phyloP scores from a whole-genome alignment of 2,113 vertebrate genomes.

The Pedetes capensis region DNA sequence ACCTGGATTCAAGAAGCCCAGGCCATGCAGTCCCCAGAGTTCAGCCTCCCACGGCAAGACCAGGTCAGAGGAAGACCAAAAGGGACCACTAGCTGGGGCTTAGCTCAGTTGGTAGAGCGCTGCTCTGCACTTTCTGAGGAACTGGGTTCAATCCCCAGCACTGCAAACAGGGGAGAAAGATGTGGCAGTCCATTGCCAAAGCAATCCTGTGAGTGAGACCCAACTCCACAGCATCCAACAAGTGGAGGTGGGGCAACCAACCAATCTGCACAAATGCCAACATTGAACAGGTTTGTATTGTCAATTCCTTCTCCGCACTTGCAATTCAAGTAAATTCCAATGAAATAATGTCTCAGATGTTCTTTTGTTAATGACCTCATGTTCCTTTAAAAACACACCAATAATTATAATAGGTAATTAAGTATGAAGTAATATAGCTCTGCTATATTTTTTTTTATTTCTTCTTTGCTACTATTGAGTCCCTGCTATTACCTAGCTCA shows the following conservation, averaged over 20 bases:
- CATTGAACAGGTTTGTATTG: background rate
- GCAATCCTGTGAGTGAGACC: no score
- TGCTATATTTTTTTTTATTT: background rate
- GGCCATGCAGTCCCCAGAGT: background rate
- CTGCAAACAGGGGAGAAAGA: no score
- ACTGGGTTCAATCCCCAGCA: no score
- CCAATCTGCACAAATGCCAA: background rate
- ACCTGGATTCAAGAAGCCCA: background rate
- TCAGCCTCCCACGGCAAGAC: background rate
- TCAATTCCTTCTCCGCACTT: background rate
- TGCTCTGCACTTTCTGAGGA: no score
- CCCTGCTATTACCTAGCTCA: background rate
- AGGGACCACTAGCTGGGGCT: fast-evolving
- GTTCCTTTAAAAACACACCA: background rate
- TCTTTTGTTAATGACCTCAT: background rate
- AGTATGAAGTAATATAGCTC: background rate
- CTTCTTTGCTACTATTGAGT: background rate
- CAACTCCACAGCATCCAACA: no score
- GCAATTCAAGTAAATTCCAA: background rate
- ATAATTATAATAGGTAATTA: background rate
- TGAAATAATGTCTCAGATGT: background rate
- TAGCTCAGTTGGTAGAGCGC: no score
- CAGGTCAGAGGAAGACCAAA: background rate
- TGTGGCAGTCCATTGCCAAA: no score
- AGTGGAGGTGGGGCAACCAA: background rate